Conservation (phyloP, 1,140 invertebrate genomes). For the Orchesella cincta region DNA sequence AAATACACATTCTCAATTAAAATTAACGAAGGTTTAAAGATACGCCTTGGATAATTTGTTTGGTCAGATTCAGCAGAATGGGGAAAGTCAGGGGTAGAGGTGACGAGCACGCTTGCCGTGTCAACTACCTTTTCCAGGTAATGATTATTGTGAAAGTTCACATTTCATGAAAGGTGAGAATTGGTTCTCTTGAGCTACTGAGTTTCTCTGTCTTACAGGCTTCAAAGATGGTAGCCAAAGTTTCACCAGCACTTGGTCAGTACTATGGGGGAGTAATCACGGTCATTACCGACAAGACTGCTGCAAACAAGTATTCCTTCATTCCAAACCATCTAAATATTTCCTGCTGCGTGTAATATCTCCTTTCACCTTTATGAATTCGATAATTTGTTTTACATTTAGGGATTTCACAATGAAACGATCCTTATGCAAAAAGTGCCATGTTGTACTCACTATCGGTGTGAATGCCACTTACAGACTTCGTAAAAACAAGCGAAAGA, state of each 20-base stretch:
- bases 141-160: background rate
- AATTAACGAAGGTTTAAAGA: too few species aligned
- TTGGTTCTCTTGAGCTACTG: background rate
- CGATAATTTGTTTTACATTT: background rate
- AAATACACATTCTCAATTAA: too few species aligned
- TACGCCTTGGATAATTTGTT: too few species aligned
- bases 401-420: slow-evolving; percentile 49
- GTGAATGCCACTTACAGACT: slow-evolving; percentile 41
- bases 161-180: background rate
- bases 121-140: slow-evolving; percentile 43
- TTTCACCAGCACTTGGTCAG: slow-evolving; percentile 30
- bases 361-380: background rate
- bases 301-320: slow-evolving; percentile 37
- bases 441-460: slow-evolving; percentile 32
- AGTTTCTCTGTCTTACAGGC: background rate
- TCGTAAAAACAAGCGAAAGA: slow-evolving; percentile 30
- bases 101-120: slow-evolving; percentile 25
- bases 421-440: slow-evolving; percentile 45
- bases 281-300: slow-evolving; percentile 38
- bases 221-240: slow-evolving; percentile 2
- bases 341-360: too few species aligned
- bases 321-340: background rate
- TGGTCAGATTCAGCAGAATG: too few species aligned
- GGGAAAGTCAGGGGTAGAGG: slow-evolving; percentile 3
- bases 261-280: slow-evolving; percentile 41